phyloP scores from a whole-genome alignment of 2,888 invertebrate genomes.

The Heliconius cydno region DNA sequence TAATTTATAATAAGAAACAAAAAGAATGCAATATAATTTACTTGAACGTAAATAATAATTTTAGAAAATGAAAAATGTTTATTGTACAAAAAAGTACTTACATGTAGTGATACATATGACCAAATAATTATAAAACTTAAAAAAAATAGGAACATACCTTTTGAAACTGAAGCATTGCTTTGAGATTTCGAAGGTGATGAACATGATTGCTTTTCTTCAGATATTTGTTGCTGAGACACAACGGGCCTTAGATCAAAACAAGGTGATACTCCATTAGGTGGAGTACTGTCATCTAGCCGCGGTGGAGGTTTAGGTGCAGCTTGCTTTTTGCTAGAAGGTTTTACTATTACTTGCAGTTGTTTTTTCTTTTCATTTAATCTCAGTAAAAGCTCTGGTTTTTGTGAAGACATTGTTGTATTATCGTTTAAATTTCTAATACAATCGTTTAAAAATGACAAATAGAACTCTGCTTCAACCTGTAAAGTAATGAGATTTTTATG shows the following conservation, averaged over 20 bases:
- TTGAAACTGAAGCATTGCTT: slow-evolving; percentile 54
- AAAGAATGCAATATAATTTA: not conserved
- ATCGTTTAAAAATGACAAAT: slow-evolving; percentile 88
- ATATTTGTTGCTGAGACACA: slow-evolving; percentile 76
- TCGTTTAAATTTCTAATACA: slow-evolving; percentile 85
- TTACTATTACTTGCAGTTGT: slow-evolving; percentile 76
- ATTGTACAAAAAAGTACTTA: not conserved
- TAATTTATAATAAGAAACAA: not conserved
- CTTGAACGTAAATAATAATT: not conserved
- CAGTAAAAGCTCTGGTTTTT: slow-evolving; percentile 85
- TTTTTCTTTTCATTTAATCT: slow-evolving; percentile 86
- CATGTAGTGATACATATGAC: not conserved
- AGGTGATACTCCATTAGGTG: slow-evolving; percentile 78
- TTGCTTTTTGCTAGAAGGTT: slow-evolving; percentile 68
- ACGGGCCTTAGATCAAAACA: slow-evolving; percentile 77
- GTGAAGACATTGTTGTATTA: slow-evolving; percentile 68
- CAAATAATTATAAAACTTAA: slow-evolving; percentile 9
- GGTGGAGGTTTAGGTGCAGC: slow-evolving; percentile 77
- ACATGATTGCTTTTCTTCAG: slow-evolving; percentile 67
- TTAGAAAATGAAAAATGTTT: not conserved
- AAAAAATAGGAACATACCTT: slow-evolving; percentile 56
- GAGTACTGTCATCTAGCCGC: slow-evolving; percentile 71
- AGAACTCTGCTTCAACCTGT: slow-evolving; percentile 88
- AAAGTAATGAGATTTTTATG: not conserved
- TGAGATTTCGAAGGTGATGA: slow-evolving; percentile 64